Percentiles rank a stretch among this genome's conserved stretches.
These are phyloP conservation scores for Patagioenas fasciata DNA, from an alignment of 2,113 vertebrate species.

Conservation along the genomic window DNA sequence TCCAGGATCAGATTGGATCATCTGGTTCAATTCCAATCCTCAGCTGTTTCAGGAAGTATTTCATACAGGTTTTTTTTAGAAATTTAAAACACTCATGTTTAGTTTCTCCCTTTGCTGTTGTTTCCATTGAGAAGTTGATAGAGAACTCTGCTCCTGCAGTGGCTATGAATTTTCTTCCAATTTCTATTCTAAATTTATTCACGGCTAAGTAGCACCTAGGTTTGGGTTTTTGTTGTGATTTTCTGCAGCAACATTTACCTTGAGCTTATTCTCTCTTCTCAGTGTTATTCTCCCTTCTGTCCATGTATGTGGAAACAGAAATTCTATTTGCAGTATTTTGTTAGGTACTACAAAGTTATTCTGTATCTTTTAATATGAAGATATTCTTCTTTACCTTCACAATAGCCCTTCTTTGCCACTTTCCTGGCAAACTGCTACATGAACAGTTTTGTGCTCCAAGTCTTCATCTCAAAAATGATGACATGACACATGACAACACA, in stretches of 20 bases:
- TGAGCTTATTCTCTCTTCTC: neutral
- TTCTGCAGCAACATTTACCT: neutral
- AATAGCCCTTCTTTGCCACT: neutral
- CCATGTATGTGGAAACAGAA: neutral
- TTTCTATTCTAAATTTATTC: neutral
- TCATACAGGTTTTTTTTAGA: neutral
- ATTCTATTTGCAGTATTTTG: neutral
- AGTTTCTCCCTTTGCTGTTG: neutral
- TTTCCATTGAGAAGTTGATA: neutral
- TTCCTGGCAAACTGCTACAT: neutral
- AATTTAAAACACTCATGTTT: neutral
- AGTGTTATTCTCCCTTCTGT: neutral
- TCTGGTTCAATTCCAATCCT: neutral
- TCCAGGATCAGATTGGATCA: neutral
- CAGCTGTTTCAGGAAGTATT: neutral
- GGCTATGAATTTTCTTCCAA: neutral
- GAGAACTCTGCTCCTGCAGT: neutral
- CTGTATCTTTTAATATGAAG: neutral
- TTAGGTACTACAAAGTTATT: neutral
- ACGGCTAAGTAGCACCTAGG: neutral
- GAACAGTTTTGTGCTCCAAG: neutral
- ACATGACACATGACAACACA: neutral
- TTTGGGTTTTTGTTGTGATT: neutral
- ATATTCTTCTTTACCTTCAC: neutral
- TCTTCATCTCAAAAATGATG: neutral